Evolutionary conservation across 2,888 invertebrate species (phyloP), one percentile per base, ranked within the genome.

Genomic region (Kuschelorhynchus macadamiae): DNA sequence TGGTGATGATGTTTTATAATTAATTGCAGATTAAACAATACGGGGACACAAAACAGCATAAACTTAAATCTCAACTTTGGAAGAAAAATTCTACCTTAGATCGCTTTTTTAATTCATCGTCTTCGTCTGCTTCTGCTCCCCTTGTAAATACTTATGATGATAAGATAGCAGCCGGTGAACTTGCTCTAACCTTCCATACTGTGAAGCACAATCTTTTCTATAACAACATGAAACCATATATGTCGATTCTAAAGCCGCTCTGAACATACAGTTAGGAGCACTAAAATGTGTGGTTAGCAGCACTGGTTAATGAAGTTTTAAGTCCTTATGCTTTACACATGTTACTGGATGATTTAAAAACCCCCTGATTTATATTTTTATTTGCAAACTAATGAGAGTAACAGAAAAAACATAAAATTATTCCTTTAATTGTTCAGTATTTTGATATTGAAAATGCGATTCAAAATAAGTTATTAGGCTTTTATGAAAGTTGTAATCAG

Each of bases 341-440:
- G 46, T 8, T 67, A 67, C 11, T 36, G 36, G 11, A 36, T 36
- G 11, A 36, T 2, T 36, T 11, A 36, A 36, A 50, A 7, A 9
- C n/a, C 30, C 9, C 30, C 30, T 30, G 9, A 30, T 20, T 67
- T 71, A 61, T 30, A 7, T 36, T 36, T 36, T 11, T 36, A 11
- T 36, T 36, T 36, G 36, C 4, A 36, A 36, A 36, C 36, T 36
- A 11, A 36, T 36, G 36, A 4, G 2, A 36, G 36, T 36, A 36
- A 36, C 11, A 36, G 36, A 36, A 11, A 36, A 36, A 12, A 2
- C 4, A 8, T 3, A 36, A 36, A 36, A 2, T 36, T 8, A 8
- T 42, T 42, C 42, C 73, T 33, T 46, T 74, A 20, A 64, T 70
- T 8, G 30, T 72, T 8, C 71, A 74, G 69, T 68, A 71, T 69